phyloP scores from a whole-genome alignment of 2,113 vertebrate species.

The Rhabdomys dilectus region DNA sequence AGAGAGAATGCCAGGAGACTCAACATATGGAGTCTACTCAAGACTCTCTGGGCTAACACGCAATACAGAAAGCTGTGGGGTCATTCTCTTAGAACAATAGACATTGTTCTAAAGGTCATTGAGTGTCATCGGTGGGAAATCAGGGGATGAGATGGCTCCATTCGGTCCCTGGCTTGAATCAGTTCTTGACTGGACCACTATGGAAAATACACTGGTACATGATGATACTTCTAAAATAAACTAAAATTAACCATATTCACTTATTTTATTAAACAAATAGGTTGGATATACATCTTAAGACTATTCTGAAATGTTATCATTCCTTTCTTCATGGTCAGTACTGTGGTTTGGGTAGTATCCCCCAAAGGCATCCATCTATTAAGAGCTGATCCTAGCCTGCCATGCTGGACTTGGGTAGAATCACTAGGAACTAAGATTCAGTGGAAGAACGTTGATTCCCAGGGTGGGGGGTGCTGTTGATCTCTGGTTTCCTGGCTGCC shows the following conservation, averaged over 20 bases:
- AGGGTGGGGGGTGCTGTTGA: not conserved
- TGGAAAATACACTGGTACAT: not conserved
- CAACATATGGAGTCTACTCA: not conserved
- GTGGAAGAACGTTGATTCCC: not conserved
- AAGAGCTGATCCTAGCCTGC: not conserved
- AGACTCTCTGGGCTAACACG: not conserved
- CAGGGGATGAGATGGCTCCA: not conserved
- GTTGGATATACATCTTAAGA: not conserved
- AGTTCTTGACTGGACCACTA: not conserved
- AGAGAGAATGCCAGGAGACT: not conserved
- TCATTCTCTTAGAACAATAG: not conserved
- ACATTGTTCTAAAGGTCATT: not conserved
- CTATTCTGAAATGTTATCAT: not conserved
- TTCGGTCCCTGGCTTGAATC: not conserved
- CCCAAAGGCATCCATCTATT: not conserved
- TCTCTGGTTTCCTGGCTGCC: not conserved
- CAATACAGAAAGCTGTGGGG: rapidly evolving
- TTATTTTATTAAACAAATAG: not conserved
- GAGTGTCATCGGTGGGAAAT: not conserved
- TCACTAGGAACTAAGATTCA: not conserved
- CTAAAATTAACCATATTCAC: not conserved
- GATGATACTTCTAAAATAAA: not conserved
- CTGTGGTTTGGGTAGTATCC: not conserved
- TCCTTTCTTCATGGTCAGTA: not conserved
- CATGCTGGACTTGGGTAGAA: not conserved